Conservation (phyloP, 2,797 vertebrate species). For the Lophotriccus pileatus region DNA sequence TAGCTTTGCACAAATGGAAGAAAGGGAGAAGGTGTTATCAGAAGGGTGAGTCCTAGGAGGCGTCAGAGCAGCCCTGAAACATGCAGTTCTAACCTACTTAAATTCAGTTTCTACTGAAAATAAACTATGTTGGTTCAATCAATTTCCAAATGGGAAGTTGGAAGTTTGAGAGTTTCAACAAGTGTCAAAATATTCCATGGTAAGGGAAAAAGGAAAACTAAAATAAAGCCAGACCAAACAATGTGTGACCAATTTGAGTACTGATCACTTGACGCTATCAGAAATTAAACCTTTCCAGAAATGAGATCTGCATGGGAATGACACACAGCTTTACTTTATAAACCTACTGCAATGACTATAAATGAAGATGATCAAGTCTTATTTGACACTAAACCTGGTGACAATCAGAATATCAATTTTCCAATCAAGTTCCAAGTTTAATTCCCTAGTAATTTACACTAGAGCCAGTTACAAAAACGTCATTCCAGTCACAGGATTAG, state of each 20-base stretch:
- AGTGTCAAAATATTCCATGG: slow-evolving; percentile 33
- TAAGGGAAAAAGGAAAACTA: slow-evolving; percentile 5
- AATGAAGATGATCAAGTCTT: neutral
- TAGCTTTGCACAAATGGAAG: neutral
- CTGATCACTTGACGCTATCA: neutral
- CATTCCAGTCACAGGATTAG: neutral
- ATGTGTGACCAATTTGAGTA: neutral
- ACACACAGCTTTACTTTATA: neutral
- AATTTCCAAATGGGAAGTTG: slow-evolving; percentile 20
- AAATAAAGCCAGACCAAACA: slow-evolving; percentile 36
- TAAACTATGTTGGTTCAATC: neutral
- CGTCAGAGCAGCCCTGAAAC: neutral
- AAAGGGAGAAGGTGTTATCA: neutral
- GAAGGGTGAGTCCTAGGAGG: neutral
- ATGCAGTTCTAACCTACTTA: neutral
- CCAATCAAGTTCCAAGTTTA: neutral
- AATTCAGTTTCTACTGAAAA: slow-evolving; percentile 24
- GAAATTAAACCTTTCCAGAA: slow-evolving; percentile 8
- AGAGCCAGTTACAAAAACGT: neutral
- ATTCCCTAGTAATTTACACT: neutral
- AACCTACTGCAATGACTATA: neutral
- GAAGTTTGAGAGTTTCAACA: neutral
- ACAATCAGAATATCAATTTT: neutral
- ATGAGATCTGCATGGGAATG: neutral
- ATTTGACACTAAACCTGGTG: neutral